Base-by-base conservation (phyloP, 2,888 invertebrate species). In the Parasteatoda lunata region DNA sequence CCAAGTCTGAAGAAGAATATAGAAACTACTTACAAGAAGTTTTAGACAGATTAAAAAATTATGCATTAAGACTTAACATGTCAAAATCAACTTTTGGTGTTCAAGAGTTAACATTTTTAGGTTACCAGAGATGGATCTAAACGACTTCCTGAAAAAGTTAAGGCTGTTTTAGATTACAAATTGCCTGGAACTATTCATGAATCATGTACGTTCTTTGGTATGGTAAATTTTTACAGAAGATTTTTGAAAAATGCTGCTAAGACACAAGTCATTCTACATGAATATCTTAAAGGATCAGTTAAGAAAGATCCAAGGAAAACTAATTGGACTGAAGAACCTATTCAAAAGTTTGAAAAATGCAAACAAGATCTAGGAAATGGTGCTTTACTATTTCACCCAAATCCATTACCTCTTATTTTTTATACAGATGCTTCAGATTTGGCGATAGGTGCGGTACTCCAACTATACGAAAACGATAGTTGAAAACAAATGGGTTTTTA, bases 211-310 rank as follows among this genome's bases (percentile, higher is more conserved):
- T 54, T 54, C 3, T 3, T 54, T 54, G 11, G 54, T 54, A 54
- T 54, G 54, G 11, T 54, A 11, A 54, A 54, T 54, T 54, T 54
- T 54, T 54, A 54, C 11, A 7, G 54, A 9, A 7, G 54, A 9
- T 54, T 7, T 11, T 9, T 54, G 11, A 54, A 52, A n/a, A 52
- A 30, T 48, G 84, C 69, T 11, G 90, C 84, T 78, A 90, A 91
- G 9, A 65, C 13, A 11, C 65, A 76, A 76, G 47, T 15, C 0
- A 9, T n/a, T 11, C 65, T 47, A 13, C 13, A 76, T 65, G 48
- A n/a, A 4, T 65, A 49, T 48, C 11, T 65, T 7, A 47, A 75
- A 1, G 75, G 75, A 5, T 15, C 72, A 5, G 51, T 11, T 2
- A 59, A 64, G 11, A 65, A 76, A 8, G 9, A 15, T 47, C 6